Evolutionary conservation across 2,888 invertebrate species (phyloP), one percentile per base, ranked within the genome.

Genomic region (Luperina testacea): DNA sequence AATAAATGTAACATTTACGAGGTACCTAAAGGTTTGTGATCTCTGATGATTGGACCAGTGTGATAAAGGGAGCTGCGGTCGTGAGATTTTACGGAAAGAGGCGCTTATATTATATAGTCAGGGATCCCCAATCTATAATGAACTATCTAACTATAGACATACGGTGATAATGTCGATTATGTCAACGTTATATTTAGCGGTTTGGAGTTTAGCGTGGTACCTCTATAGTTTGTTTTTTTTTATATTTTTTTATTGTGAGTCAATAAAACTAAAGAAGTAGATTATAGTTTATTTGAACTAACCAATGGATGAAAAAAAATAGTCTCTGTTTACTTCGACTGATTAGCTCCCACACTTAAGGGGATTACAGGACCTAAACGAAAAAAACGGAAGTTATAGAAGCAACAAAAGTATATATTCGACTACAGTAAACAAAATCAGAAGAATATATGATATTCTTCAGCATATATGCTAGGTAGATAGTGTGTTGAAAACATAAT

Each of bases 1-100:
- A 83, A 82, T 82, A 77, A 83, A 85, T 80, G 70, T 81, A 64
- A 64, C 74, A 82, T 76, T 81, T 77, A 82, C 64, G 82, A 72
- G 15, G 71, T 65, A 11, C 63, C 72, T 72, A 73, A 83, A 78
- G 75, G 68, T 85, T 85, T 82, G 77, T 80, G 67, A 85, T 77
- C 67, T 78, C 75, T 81, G 81, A 78, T 70, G 78, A 77, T 77
- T 79, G 68, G 68, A 71, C 48, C 3, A 2, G 71, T 48, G 73
- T 75, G 80, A 77, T 81, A 81, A 77, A 69, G 57, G 71, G 42
- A 51, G 48, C 61, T 72, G 61, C 59, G 81, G 68, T 84, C 72
- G 74, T 77, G 74, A 83, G 72, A 81, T 81, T 81, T 72, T 71
- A 83, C 61, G 72, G 38, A 11, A 68, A 74, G 48, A 75, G 68